Evolutionary conservation across 1,140 invertebrate species (phyloP), one percentile per base, ranked within the genome.

Genomic region (Drosophila kohkoa): DNA sequence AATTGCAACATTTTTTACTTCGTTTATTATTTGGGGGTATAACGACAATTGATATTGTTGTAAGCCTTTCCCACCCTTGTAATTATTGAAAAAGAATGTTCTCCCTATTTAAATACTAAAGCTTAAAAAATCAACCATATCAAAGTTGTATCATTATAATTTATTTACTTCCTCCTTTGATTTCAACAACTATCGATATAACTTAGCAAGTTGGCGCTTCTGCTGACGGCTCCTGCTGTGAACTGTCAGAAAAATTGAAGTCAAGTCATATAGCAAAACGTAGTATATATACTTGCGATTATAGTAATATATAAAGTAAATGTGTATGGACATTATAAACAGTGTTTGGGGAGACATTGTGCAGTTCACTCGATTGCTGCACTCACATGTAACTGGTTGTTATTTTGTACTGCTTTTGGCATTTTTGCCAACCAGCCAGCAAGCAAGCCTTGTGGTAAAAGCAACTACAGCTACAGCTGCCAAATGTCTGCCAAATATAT

Each of bases 401-500:
- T 71, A 52, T 75, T 63, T 57, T 64, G 51, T 77, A 58, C 64
- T 68, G 67, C 65, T 62, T 57, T 59, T 20, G 68, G 45, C 20
- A 71, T 64, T 81, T 70, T 76, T 65, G 38, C 35, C 20, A 25
- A 0, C 20, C 59, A 71, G 82, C 82, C 82, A 79, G 82, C 75
- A 82, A 79, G 82, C 79, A 72, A 79, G 72, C 51, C 11, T 59
- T 32, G 51, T 75, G 79, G 76, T 83, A 65, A 71, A 68, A 41
- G 58, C 32, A 25, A 25, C 20, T 25, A 10, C 35, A 60, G 57
- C 35, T 81, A 74, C 75, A 88, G 83, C 83, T 87, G 82, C 82
- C 83, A 87, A 87, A 87, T 87, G 82, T 82, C 79, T 87, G 65
- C 70, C 78, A 68, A 66, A 86, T 79, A 79, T 86, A 88, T 88